These are phyloP conservation scores for Hylyphantes graminicola DNA, from an alignment of 1,140 invertebrate genomes.

Conservation along the genomic window DNA sequence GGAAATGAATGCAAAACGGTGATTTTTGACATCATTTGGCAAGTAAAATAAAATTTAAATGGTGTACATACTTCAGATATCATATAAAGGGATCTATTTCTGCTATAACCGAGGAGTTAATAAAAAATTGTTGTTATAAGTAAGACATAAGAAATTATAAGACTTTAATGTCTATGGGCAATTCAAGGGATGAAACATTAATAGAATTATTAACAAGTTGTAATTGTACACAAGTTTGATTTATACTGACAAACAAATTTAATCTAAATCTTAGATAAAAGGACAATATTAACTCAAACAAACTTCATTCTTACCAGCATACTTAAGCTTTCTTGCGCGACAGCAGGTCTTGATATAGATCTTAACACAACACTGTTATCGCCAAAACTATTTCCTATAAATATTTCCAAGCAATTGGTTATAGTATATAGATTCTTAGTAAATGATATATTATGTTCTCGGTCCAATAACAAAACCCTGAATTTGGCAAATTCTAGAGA, in stretches of 20 bases:
- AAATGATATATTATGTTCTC: too few species aligned
- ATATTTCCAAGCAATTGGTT: too few species aligned
- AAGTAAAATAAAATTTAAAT: too few species aligned
- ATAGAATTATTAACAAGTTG: background rate
- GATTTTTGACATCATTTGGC: too few species aligned
- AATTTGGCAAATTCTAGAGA: too few species aligned
- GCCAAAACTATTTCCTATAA: constrained; percentile 53
- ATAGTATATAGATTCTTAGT: too few species aligned
- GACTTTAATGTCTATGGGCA: background rate
- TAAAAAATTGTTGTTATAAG: background rate
- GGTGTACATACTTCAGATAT: too few species aligned
- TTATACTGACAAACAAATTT: background rate
- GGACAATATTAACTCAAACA: background rate
- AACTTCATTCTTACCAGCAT: constrained; percentile 65
- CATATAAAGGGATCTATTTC: too few species aligned
- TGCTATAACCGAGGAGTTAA: background rate
- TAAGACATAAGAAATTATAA: background rate
- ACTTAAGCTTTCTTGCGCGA: constrained; percentile 67
- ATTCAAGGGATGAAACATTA: background rate
- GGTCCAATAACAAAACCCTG: too few species aligned
- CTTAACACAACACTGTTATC: constrained; percentile 49
- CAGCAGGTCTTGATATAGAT: constrained; percentile 61
- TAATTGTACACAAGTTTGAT: background rate
- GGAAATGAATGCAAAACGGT: too few species aligned
- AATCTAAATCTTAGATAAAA: background rate